Base-by-base conservation (phyloP, 2,888 invertebrate species). In the Meta bourneti region DNA sequence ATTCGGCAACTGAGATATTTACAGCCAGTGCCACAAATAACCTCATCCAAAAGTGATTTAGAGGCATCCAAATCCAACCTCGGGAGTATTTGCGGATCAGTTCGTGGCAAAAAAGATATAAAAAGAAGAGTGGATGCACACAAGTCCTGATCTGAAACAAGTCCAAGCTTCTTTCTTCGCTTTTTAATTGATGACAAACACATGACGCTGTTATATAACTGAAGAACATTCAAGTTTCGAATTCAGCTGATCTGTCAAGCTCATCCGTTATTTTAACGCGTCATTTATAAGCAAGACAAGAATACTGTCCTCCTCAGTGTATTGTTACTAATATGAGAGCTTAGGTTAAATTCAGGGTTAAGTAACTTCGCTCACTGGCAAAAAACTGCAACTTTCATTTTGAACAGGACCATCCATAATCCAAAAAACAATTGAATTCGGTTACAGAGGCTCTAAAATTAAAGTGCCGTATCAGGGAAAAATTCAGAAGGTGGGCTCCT, bases 261-360 rank as follows among this genome's bases (percentile, higher is more conserved):
- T 51, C 87, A 87, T 91, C 83, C 71, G 75, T 91, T 87, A 91
- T 91, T 91, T 91, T 91, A 83, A 83, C 91, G 87, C 87, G 69
- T 91, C 77, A 91, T 91, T 91, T 82, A 87, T 91, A 77, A 90
- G 80, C 34, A 11, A 34, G 70, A 74, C 72, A 85, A 78, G 74
- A 34, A 48, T 49, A 49, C 54, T 84, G 75, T 75, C 72, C 74
- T 61, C 34, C 16, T 61, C 11, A 11, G 61, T 61, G 61, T 61
- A 61, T 61, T 61, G 61, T 61, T 61, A 16, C 61, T 61, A 61
- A 61, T 61, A 61, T 61, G 61, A 61, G 34, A 34, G 34, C 34
- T 34, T 34, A 34, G 34, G 34, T 34, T 34, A 34, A 34, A 34
- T 34, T 34, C 34, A 34, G 61, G 61, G 61, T 61, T 61, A 61